phyloP scores from a whole-genome alignment of 2,797 vertebrate species.

The Anas bernieri region DNA sequence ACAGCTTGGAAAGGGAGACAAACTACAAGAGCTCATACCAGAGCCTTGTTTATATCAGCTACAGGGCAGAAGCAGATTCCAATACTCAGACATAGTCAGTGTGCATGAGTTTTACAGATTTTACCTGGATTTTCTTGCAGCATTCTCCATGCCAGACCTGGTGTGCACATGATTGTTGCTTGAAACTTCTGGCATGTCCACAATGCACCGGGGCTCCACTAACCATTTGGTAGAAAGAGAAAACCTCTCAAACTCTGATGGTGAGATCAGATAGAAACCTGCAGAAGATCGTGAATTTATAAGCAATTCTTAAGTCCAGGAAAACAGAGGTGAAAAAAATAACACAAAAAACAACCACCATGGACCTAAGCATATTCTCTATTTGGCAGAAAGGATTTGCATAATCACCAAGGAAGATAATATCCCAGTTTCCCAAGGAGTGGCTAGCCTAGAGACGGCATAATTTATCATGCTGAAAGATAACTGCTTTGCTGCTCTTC shows the following conservation, averaged over 20 bases:
- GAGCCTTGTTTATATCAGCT: background rate
- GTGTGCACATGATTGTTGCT: conserved; percentile 44
- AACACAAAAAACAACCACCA: background rate
- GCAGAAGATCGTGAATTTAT: background rate
- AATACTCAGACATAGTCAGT: background rate
- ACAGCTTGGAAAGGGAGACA: background rate
- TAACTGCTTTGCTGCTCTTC: background rate
- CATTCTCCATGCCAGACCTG: conserved; percentile 67
- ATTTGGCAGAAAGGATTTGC: background rate
- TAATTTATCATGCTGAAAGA: background rate
- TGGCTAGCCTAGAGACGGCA: background rate
- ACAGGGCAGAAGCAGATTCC: background rate
- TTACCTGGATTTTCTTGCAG: conserved; percentile 80
- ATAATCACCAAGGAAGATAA: background rate
- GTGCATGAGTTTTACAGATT: background rate
- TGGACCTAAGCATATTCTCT: background rate
- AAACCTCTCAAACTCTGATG: conserved; percentile 97
- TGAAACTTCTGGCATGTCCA: conserved; percentile 80
- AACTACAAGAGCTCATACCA: background rate
- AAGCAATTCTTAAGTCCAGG: background rate
- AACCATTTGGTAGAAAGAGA: conserved; percentile 92
- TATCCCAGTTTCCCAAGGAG: background rate
- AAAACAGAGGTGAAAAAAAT: background rate
- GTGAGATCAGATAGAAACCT: conserved; percentile 99
- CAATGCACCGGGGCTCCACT: conserved; percentile 89